Conservation (phyloP, 1,140 invertebrate genomes). For the Conus ventricosus region DNA sequence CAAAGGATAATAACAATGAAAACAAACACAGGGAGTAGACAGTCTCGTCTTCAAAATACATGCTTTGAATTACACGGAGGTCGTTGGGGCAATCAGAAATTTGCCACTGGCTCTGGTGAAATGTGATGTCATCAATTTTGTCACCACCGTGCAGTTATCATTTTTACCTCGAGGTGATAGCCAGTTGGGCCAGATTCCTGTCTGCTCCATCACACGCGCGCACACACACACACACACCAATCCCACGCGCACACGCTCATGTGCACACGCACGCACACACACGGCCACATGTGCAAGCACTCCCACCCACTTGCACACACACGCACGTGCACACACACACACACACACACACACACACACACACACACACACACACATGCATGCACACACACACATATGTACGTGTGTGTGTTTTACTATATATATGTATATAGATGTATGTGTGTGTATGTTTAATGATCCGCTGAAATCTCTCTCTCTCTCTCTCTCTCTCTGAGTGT, state of each 20-base stretch:
- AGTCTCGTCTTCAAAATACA: background rate
- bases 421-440: too few relatives aligned
- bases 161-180: too few relatives aligned
- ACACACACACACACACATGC: background rate
- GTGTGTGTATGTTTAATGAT: too few relatives aligned
- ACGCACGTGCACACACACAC: background rate
- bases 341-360: background rate
- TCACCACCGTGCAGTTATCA: background rate
- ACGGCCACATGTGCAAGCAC: background rate
- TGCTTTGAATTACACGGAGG: background rate
- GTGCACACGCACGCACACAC: background rate
- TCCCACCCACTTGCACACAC: background rate
- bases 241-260: background rate
- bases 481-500: too few relatives aligned
- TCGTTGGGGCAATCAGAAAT: background rate
- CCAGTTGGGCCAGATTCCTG: background rate
- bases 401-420: too few relatives aligned
- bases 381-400: too few relatives aligned
- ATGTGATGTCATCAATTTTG: background rate
- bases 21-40: background rate
- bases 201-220: background rate
- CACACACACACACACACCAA: conserved; percentile 4
- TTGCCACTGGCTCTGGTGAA: background rate
- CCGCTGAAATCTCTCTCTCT: too few relatives aligned
- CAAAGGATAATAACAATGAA: too few relatives aligned